phyloP scores from a whole-genome alignment of 2,113 vertebrate species.

The Leucopsar rothschildi region DNA sequence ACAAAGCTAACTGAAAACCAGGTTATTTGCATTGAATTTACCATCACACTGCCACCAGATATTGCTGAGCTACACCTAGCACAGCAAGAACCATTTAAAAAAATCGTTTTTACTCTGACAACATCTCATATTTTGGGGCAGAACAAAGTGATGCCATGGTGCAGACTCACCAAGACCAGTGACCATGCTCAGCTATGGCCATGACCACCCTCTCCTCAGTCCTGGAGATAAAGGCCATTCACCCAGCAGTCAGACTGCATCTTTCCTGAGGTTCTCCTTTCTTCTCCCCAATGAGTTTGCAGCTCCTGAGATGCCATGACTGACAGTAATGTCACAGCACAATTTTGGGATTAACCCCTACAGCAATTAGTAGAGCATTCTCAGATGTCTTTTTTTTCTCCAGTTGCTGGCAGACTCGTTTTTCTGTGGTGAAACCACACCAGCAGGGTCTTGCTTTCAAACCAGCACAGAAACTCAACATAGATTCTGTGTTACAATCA shows the following conservation, averaged over 20 bases:
- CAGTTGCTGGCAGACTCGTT: background rate
- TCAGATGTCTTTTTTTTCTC: background rate
- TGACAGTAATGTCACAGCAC: background rate
- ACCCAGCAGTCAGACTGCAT: background rate
- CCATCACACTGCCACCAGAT: background rate
- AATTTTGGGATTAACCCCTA: background rate
- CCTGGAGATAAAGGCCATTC: background rate
- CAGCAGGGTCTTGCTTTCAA: background rate
- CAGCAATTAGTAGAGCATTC: background rate
- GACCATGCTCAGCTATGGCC: background rate
- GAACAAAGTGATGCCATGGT: background rate
- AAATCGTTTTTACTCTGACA: rapidly evolving
- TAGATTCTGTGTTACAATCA: background rate
- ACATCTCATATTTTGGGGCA: rapidly evolving
- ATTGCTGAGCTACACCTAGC: background rate
- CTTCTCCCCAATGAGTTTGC: rapidly evolving
- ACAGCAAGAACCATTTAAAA: background rate
- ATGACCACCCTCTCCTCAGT: background rate
- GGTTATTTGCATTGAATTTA: background rate
- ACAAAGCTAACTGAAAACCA: background rate
- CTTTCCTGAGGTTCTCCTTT: background rate
- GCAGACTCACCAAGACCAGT: background rate
- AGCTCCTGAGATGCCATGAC: background rate
- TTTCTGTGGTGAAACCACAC: background rate
- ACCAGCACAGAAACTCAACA: background rate